A percentile compares a stretch with the other conserved stretches of the same genome.
phyloP scores from a whole-genome alignment of 1,140 invertebrate genomes.

The Drosophila aff. region DNA sequence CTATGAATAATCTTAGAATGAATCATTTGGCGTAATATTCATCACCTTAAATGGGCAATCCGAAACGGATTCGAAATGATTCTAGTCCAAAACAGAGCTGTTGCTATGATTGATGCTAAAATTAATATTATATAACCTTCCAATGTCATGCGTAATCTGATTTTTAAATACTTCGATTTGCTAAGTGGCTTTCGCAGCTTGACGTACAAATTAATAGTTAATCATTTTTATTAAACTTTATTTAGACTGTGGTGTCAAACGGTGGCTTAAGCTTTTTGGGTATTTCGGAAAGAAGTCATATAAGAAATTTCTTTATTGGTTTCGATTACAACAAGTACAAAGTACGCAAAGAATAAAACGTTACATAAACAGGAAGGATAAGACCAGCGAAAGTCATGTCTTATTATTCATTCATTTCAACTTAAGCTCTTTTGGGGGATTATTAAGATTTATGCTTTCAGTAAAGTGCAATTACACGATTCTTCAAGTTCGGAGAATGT shows the following conservation, averaged over 20 bases:
- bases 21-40: constrained; percentile 37
- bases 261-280: background rate
- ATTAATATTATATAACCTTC: constrained; percentile 3
- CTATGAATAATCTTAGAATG: constrained; percentile 42
- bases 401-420: constrained; percentile 19
- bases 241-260: background rate
- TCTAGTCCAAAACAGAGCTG: background rate
- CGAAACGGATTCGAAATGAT: constrained; percentile 16
- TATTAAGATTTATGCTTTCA: constrained; percentile 38
- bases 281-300: too few relatives aligned
- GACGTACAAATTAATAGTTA: background rate
- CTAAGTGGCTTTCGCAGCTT: constrained; percentile 5
- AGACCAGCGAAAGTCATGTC: background rate
- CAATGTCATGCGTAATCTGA: background rate
- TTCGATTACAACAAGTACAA: background rate
- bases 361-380: constrained; percentile 13
- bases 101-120: background rate
- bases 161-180: constrained; percentile 8
- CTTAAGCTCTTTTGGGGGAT: constrained; percentile 17
- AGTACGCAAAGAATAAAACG: background rate
- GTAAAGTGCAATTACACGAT: constrained; percentile 10
- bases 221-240: background rate
- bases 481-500: background rate
- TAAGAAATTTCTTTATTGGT: background rate
- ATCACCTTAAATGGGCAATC: constrained; percentile 20